Conservation (phyloP, 2,888 invertebrate species). For the Conistra vaccinii region DNA sequence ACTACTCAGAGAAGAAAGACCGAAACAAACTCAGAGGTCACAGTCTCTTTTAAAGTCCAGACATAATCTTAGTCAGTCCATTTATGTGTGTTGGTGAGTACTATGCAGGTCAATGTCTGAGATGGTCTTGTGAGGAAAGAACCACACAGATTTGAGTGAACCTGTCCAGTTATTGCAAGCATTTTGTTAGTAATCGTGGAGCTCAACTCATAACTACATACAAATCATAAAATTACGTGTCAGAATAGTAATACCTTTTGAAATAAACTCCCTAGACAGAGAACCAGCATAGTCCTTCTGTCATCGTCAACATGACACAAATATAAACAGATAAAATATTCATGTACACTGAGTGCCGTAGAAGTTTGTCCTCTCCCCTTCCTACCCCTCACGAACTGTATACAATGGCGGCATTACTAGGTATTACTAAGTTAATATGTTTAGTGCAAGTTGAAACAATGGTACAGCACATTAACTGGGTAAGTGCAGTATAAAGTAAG, state of each 20-base stretch:
- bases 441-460: constrained; percentile 41
- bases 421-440: constrained; percentile 47
- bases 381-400: constrained; percentile 12
- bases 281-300: constrained; percentile 11
- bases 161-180: no score
- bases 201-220: neutral
- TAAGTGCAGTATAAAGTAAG: constrained; percentile 32
- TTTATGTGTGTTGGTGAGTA: no score
- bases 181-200: no score
- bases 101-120: no score
- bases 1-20: no score
- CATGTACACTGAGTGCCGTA: constrained; percentile 5
- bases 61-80: no score
- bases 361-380: neutral
- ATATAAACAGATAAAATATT: constrained; percentile 34
- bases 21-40: no score
- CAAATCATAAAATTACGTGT: neutral
- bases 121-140: no score
- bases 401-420: constrained; percentile 23
- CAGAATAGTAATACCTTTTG: neutral
- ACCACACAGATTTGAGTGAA: no score
- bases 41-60: no score
- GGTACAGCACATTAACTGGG: constrained; percentile 11
- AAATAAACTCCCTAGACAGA: constrained; percentile 21
- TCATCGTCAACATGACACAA: constrained; percentile 28